These are phyloP conservation scores for Drosophila kambysellisi DNA, from an alignment of 2,888 invertebrate species.

Conservation along the genomic window DNA sequence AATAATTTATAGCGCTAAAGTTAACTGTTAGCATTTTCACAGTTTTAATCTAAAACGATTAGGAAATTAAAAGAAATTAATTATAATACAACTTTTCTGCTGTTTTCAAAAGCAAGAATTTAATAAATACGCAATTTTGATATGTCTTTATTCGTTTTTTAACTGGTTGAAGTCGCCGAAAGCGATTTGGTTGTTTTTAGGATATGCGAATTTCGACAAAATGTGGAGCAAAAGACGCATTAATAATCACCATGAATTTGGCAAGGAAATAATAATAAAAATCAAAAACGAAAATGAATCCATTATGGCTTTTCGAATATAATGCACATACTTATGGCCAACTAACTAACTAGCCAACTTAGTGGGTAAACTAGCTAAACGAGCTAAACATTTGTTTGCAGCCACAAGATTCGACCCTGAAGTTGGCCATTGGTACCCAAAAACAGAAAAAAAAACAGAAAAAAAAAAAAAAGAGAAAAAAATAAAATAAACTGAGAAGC, in stretches of 20 bases:
- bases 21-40: not conserved
- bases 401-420: constrained; percentile 50
- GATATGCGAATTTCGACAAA: not conserved
- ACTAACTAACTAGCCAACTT: constrained; percentile 19
- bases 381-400: constrained; percentile 16
- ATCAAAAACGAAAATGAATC: constrained; percentile 15
- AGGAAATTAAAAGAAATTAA: not conserved
- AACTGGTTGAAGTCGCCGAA: not conserved
- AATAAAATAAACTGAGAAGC: not conserved
- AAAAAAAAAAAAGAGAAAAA: not conserved
- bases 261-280: constrained; percentile 23
- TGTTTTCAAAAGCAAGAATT: not conserved
- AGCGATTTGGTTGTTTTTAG: not conserved
- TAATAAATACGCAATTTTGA: not conserved
- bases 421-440: constrained; percentile 39
- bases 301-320: constrained; percentile 7
- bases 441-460: not conserved
- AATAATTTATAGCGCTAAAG: not conserved
- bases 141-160: not conserved
- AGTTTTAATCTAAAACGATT: not conserved
- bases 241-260: constrained; percentile 32
- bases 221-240: constrained; percentile 36
- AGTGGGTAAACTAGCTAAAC: constrained; percentile 7
- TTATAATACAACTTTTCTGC: not conserved
- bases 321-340: constrained; percentile 13